Percentiles rank a stretch among this genome's conserved stretches.
phyloP scores from a whole-genome alignment of 2,113 vertebrate genomes.

The Mirza zaza region DNA sequence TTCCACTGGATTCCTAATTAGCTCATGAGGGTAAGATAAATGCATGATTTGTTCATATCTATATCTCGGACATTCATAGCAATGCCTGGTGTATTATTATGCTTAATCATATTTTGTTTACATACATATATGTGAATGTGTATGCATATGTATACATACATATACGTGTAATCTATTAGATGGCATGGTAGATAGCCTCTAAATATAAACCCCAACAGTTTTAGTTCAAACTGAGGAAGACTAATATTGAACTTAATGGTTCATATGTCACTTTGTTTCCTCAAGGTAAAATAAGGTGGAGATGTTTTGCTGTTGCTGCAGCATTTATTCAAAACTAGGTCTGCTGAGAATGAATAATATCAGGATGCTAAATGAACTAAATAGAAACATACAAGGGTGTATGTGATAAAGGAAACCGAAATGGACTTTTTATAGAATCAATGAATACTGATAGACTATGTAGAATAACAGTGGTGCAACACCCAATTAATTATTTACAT shows the following conservation, averaged over 20 bases:
- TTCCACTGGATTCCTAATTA: background rate
- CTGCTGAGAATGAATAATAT: background rate
- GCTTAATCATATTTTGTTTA: background rate
- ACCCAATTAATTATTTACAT: conserved; percentile 13
- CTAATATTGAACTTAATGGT: background rate
- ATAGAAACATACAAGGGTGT: background rate
- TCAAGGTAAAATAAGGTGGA: background rate
- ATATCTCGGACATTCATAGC: background rate
- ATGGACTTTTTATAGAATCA: background rate
- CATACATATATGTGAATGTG: no score
- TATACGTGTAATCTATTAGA: background rate
- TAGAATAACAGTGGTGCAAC: background rate
- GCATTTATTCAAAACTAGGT: background rate
- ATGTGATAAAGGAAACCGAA: background rate
- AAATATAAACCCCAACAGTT: background rate
- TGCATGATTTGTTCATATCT: background rate
- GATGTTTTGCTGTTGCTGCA: background rate
- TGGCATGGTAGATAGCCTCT: background rate
- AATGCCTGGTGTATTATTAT: background rate
- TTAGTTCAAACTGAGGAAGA: background rate
- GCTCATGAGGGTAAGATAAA: background rate
- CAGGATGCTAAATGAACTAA: background rate
- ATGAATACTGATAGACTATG: background rate
- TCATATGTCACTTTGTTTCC: background rate
- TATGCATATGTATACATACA: background rate